Evolutionary conservation across 2,797 vertebrate genomes (phyloP).

Genomic region (Lepidocolaptes lacrymiger): DNA sequence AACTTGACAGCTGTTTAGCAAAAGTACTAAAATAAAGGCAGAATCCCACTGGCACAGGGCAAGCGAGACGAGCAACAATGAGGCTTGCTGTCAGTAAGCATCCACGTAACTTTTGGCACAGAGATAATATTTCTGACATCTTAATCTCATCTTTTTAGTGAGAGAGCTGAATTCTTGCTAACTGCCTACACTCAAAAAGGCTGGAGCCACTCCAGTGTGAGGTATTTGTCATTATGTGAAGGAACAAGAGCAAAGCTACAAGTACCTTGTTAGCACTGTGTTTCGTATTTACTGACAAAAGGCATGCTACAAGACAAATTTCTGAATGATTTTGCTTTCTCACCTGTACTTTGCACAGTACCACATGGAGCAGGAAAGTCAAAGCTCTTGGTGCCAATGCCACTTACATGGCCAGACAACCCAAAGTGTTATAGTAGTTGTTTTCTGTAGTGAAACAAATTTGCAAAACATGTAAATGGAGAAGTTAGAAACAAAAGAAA

Average conservation of each 20-base stretch:
- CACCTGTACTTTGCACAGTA: not conserved
- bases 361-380: not conserved
- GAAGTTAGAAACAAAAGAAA: not conserved
- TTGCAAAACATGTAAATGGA: not conserved
- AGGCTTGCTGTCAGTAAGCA: not conserved
- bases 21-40: not conserved
- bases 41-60: not conserved
- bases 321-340: not conserved
- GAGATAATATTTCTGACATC: not conserved
- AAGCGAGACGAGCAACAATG: not conserved
- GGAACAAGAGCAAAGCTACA: not conserved
- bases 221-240: not conserved
- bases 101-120: not conserved
- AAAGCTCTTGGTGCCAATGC: not conserved
- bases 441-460: not conserved
- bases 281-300: not conserved
- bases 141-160: constrained; percentile 7
- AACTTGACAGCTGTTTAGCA: not conserved
- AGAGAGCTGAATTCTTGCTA: not conserved
- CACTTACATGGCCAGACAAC: not conserved
- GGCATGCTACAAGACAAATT: not conserved
- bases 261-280: not conserved
- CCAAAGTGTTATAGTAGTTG: not conserved
- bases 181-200: not conserved
- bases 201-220: not conserved